Evolutionary conservation across 2,797 vertebrate species (phyloP), one percentile per base, ranked within the genome.

Genomic region (Crotalus adamanteus): DNA sequence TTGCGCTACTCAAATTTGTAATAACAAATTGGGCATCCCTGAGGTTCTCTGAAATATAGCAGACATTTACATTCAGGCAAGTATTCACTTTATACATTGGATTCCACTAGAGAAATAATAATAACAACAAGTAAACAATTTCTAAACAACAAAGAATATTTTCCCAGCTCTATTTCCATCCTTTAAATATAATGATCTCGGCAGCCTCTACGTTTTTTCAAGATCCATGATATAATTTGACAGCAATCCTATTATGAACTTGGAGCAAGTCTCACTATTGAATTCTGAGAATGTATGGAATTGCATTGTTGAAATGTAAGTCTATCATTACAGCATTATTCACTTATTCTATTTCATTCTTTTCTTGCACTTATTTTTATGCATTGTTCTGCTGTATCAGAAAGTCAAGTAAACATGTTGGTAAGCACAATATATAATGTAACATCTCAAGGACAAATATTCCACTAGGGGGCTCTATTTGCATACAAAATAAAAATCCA

Each of bases 381-480:
- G 2, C 31, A 37, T 42, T 25, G 26, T 55, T 37, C 55, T 37
- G 25, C 4, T 37, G 3, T 42, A 14, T 60, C 28, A 47, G 47
- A 37, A 37, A 22, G 55, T 85, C 2, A 65, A 86, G 37, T 47
- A 86, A 28, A 60, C 9, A n/a, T 61, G 14, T 56, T 83, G 63
- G 6, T 63, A 16, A 57, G 1, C 25, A 47, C 73, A 47, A 25
- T 47, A 22, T 31, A 83, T 86, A 37, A 9, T 61, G 16, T 25
- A 91, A 61, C n/a, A 22, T 65, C 25, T 20, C 37, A 63, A 51
- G 28, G 28, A 59, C 57, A 89, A 4, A 6, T 5, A 6, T 89
- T 96, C 97, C 98, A 96, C 97, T 86, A 97, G 98, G 97, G 97
- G 97, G 97, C 97, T 95, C 95, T 96, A 96, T 92, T 89, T 93